phyloP scores from a whole-genome alignment of 2,888 invertebrate species.

The Oxyscelio sp. region DNA sequence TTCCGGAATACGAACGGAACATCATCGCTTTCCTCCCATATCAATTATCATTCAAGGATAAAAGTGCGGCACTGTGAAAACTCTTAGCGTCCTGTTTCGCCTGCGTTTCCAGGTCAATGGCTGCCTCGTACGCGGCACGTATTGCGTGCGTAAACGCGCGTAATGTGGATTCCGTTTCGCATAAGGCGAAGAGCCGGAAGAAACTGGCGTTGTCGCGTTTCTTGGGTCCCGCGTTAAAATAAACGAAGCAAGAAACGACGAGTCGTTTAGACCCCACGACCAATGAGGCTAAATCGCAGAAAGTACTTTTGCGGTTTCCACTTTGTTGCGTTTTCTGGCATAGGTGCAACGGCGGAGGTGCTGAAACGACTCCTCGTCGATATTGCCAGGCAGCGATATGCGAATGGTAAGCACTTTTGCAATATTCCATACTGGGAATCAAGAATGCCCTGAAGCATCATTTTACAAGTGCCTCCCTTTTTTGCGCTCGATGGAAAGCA shows the following conservation, averaged over 20 bases:
- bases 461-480: constrained; percentile 37
- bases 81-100: constrained; percentile 10
- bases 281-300: constrained; percentile 18
- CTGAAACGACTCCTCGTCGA: constrained; percentile 22
- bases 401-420: constrained; percentile 24
- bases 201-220: constrained; percentile 18
- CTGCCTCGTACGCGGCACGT: not conserved
- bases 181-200: constrained; percentile 47
- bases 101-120: constrained; percentile 33
- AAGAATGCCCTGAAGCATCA: constrained; percentile 34
- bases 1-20: constrained; percentile 5
- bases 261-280: constrained; percentile 38
- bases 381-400: constrained; percentile 42
- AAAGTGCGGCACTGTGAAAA: constrained; percentile 14
- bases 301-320: constrained; percentile 49
- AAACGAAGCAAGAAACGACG: constrained; percentile 71
- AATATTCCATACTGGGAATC: constrained; percentile 31
- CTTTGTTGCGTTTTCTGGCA: constrained; percentile 24
- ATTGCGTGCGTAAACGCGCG: constrained; percentile 37
- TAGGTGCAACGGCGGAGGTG: constrained; percentile 20
- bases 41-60: constrained; percentile 68
- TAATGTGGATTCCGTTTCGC: constrained; percentile 35
- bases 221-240: constrained; percentile 50
- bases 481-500: constrained; percentile 8
- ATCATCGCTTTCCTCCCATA: constrained; percentile 43